These are phyloP conservation scores for Ophion ventricosus DNA, from an alignment of 2,888 invertebrate genomes.

Conservation along the genomic window DNA sequence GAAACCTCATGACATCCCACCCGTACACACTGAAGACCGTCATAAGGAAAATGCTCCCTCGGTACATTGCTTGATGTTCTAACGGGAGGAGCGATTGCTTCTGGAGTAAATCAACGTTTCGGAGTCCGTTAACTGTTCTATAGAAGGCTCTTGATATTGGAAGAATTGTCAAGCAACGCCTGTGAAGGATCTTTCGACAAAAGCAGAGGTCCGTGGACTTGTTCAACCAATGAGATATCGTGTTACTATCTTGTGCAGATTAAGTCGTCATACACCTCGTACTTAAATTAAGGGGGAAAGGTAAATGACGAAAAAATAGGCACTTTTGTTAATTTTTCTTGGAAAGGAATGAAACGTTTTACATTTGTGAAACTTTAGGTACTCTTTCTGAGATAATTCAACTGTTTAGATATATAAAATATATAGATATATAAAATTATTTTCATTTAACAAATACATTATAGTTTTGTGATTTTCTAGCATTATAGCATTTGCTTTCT, in stretches of 20 bases:
- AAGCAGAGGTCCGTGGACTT: not conserved
- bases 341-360: no score
- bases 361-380: no score
- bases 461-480: no score
- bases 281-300: no score
- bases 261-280: not conserved
- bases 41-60: conserved; percentile 24
- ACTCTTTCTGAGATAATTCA: no score
- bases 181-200: conserved; percentile 2
- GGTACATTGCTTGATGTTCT: conserved; percentile 42
- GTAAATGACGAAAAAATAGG: no score
- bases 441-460: no score
- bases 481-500: not conserved
- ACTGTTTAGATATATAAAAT: no score
- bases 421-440: no score
- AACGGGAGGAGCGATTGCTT: conserved; percentile 19
- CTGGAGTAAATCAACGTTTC: conserved; percentile 39
- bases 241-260: not conserved
- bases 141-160: conserved; percentile 21
- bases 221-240: not conserved
- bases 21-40: not conserved
- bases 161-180: conserved; percentile 24
- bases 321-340: no score
- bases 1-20: conserved; percentile 12
- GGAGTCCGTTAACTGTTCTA: conserved; percentile 12